Conservation (phyloP, 2,113 vertebrate genomes). For the Meleagris gallopavo region DNA sequence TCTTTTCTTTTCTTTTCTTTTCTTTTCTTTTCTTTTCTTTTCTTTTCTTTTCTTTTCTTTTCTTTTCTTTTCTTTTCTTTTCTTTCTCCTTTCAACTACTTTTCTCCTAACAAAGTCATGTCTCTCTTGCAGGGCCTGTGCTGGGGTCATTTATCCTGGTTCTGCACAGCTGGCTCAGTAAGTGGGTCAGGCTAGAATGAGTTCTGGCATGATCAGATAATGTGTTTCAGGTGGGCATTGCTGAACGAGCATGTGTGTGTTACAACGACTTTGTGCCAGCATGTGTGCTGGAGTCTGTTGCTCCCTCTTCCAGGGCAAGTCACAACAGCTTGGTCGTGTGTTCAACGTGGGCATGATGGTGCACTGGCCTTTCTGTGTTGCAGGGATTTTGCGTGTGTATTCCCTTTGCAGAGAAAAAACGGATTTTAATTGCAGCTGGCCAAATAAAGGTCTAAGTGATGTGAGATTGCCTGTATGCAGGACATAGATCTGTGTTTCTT, state of each 20-base stretch:
- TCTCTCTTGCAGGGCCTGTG: neutral
- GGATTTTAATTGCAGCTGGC: neutral
- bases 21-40: too few species aligned
- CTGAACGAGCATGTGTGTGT: fast-evolving
- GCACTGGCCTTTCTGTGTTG: neutral
- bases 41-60: too few species aligned
- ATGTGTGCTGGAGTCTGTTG: neutral
- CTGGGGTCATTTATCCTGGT: neutral
- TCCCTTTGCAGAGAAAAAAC: neutral
- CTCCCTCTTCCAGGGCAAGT: neutral
- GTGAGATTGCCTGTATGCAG: neutral
- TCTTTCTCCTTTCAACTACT: neutral
- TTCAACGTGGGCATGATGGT: fast-evolving
- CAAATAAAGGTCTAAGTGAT: neutral
- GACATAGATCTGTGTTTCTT: neutral
- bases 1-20: too few species aligned
- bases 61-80: too few species aligned
- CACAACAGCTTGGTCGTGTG: neutral
- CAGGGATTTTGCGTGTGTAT: neutral
- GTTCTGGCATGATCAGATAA: neutral
- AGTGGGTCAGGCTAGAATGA: neutral
- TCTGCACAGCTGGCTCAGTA: neutral
- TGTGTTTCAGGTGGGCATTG: neutral
- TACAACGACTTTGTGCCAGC: neutral
- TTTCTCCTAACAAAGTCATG: neutral